phyloP scores from a whole-genome alignment of 2,113 vertebrate genomes.

The Prunella himalayana region DNA sequence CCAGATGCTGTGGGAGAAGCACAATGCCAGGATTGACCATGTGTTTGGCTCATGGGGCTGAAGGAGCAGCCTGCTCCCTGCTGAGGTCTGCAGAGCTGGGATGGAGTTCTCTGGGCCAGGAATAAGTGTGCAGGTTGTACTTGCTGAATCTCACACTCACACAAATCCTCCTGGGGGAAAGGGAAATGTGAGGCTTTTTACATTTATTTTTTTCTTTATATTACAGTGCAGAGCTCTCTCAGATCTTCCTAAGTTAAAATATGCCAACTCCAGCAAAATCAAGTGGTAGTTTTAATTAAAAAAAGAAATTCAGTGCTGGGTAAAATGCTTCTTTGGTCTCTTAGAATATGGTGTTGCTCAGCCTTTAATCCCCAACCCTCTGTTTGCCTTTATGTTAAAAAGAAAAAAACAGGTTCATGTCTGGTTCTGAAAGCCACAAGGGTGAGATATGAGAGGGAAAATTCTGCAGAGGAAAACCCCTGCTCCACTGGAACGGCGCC shows the following conservation, averaged over 20 bases:
- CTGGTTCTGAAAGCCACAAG: background rate
- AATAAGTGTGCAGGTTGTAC: background rate
- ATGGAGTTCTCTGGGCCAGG: background rate
- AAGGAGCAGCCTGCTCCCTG: background rate
- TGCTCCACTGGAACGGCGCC: background rate
- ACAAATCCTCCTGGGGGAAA: background rate
- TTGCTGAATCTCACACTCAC: background rate
- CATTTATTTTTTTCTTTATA: background rate
- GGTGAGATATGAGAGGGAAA: background rate
- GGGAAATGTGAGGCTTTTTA: background rate
- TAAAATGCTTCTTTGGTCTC: background rate
- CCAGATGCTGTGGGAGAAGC: background rate
- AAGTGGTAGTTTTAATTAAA: background rate
- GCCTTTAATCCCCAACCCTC: background rate
- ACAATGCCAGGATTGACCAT: background rate
- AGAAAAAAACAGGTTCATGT: background rate
- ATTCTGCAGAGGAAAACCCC: background rate
- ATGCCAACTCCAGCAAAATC: background rate
- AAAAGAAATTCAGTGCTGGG: fast-evolving
- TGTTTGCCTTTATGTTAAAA: background rate
- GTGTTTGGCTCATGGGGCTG: background rate
- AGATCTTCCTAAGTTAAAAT: background rate
- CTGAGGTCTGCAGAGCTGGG: background rate
- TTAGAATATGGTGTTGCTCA: background rate
- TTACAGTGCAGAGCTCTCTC: background rate